Base-by-base conservation (phyloP, 2,888 invertebrate species). In the Lithophane socia region DNA sequence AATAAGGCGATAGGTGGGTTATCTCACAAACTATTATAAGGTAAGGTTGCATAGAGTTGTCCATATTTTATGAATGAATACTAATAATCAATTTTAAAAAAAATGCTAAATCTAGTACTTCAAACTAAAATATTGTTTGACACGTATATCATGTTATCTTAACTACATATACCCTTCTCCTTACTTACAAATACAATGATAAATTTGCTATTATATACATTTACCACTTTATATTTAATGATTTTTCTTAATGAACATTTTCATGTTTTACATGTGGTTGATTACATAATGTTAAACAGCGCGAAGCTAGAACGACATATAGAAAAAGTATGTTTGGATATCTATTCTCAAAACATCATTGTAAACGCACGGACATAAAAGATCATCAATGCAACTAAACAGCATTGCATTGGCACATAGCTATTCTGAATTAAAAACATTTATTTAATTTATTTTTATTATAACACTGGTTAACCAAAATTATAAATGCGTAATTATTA, bases 91-190 rank as follows among this genome's bases (percentile, higher is more conserved):
- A 69, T 65, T 68, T 47, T 58, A 58, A 47, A 61, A 47, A 65
- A 54, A 72, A 60, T 66, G 24, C 13, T 65, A 29, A 56, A n/a
- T 16, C 49, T 61, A 49, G 29, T 52, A 72, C 49, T 61, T 66
- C 44, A 64, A 82, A 83, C 56, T 1, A 66, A 70, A 79, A 29
- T 74, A 73, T 70, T 75, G 63, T 78, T 85, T 66, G 66, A 75
- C 63, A 80, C 24, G 37, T 54, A 64, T 69, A 68, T 60, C 60
- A 56, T 64, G 56, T 73, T 80, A 64, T 56, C 84, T 81, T 82
- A 85, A 75, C 79, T 88, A 79, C 77, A 75, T 85, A 83, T 88
- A 89, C 86, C 88, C 88, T 87, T 89, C 82, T 88, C 73, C 76
- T 84, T 84, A 87, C 37, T 73, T 65, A 68, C 72, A 86, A 81